phyloP scores from a whole-genome alignment of 2,113 vertebrate genomes.

The Uropsilus gracilis region DNA sequence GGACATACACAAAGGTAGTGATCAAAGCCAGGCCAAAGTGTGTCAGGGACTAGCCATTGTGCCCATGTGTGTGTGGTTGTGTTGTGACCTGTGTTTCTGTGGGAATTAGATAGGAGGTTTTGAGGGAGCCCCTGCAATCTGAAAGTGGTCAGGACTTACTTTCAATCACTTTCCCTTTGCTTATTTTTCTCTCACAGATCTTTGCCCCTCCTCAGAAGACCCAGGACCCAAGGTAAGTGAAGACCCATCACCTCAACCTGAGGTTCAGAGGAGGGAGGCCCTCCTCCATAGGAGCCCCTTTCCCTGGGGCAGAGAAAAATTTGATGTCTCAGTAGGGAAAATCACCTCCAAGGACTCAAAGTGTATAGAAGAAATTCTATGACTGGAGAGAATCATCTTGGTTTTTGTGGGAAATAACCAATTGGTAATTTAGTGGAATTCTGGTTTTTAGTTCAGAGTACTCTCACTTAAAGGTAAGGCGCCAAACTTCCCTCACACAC shows the following conservation, averaged over 20 bases:
- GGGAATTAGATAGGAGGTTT: no score
- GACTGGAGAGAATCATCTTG: neutral
- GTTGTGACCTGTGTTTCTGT: no score
- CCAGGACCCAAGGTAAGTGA: neutral
- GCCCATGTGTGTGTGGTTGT: no score
- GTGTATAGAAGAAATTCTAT: neutral
- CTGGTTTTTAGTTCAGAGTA: neutral
- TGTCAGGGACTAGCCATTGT: no score
- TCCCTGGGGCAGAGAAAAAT: neutral
- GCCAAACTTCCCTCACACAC: no score
- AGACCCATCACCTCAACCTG: neutral
- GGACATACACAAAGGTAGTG: no score
- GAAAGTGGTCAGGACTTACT: no score
- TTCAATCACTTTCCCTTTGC: no score
- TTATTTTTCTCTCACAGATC: no score
- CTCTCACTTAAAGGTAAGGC: neutral
- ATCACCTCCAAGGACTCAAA: neutral
- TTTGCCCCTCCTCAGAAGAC: neutral
- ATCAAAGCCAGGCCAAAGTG: no score
- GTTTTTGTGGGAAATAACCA: neutral
- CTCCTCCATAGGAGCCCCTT: neutral
- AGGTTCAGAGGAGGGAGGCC: neutral
- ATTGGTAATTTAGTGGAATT: neutral
- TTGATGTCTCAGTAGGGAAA: no score
- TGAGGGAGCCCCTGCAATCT: no score